A percentile compares a stretch with the other conserved stretches of the same genome.
Conservation (phyloP, 1,140 invertebrate species). For the Panonychus citri region DNA sequence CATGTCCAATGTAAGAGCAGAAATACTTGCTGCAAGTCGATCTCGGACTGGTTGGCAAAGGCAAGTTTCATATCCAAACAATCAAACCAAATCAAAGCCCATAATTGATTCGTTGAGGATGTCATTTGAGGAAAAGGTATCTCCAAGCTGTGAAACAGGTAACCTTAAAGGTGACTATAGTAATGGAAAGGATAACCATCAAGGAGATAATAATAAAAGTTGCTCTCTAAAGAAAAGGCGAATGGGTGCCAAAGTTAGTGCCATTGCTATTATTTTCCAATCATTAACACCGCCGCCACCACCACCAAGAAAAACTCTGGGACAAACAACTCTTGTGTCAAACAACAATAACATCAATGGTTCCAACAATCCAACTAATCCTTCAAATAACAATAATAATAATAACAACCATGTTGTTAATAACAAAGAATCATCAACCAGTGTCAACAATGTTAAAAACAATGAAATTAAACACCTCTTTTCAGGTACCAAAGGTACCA, state of each 20-base stretch:
- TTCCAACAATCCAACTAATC: background rate
- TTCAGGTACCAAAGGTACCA: background rate
- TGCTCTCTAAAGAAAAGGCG: background rate
- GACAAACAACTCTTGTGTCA: too few species aligned
- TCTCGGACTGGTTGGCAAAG: conserved; percentile 18
- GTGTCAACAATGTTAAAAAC: background rate
- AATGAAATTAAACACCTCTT: background rate
- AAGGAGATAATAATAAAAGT: background rate
- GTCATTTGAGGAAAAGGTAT: conserved; percentile 4
- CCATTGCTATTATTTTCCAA: conserved; percentile 15
- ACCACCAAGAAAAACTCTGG: too few species aligned
- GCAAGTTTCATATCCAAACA: background rate
- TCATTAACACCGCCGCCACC: conserved; percentile 7
- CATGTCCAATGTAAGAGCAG: conserved; percentile 25
- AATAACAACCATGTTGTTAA: background rate
- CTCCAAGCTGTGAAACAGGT: background rate
- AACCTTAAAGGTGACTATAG: background rate
- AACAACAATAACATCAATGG: background rate
- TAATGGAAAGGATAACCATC: background rate
- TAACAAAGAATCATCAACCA: too few species aligned
- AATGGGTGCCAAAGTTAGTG: conserved; percentile 16
- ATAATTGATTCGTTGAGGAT: conserved; percentile 2
- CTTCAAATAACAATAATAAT: background rate
- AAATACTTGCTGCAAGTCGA: conserved; percentile 18
- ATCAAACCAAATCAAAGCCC: background rate